Base-by-base conservation (phyloP, 2,888 invertebrate species). In the Tenthredo distinguenda region DNA sequence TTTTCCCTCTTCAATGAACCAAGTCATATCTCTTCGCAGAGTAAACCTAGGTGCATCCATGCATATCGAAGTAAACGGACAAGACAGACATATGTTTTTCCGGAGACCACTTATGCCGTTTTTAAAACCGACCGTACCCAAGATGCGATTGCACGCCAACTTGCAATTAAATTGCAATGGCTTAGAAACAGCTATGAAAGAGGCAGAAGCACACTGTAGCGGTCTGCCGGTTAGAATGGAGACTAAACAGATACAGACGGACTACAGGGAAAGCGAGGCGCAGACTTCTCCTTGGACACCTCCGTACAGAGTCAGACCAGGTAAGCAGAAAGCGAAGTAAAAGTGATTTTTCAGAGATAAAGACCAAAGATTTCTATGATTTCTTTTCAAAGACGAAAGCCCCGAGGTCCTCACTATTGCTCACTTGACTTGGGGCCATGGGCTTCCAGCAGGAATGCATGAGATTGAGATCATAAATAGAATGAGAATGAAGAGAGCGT, bases 201-300 rank as follows among this genome's bases (percentile, higher is more conserved):
- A 84, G 79, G 85, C 88, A 65, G 85, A 87, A 77, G 83, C 85
- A 68, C 85, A 87, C 86, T 86, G 88, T 86, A 85, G 84, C 74
- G 62, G 43, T 15, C 65, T 87, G 85, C 82, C 87, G 84, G n/a
- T 77, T 5, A 86, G 88, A 47, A 47, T 74, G 55, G 85, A 87
- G 15, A 84, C 55, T 9, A 94, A 94, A 77, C 95, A 94, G 68
- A 95, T 96, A 0, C 97, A 97, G 93, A 97, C 97, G 0, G 92
- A 96, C 85, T 97, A 95, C 91, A 95, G 97, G 86, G 97, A 97
- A 89, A 96, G 96, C 0, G 96, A 96, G 87, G 95, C 96, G 0
- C 97, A 97, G 93, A 98, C 97, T 0, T 94, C 94, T 18, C 97
- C 97, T 0, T 97, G 97, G 96, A 96, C 97, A 87, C 96, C 97